Evolutionary conservation across 2,888 invertebrate genomes (phyloP).

Genomic region (Lycia hirtaria): DNA sequence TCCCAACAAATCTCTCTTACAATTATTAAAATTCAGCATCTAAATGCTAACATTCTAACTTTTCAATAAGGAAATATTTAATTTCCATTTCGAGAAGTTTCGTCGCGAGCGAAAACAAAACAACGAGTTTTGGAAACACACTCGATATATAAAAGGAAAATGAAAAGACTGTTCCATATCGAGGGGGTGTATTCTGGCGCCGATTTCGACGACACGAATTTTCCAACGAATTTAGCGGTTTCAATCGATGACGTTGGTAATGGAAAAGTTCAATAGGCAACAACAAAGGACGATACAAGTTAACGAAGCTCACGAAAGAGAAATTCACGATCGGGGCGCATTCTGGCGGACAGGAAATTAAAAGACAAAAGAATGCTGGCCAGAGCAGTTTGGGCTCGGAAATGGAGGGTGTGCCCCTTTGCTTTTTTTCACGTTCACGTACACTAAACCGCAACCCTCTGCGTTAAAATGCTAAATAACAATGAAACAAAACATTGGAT

Average conservation of each 20-base stretch:
- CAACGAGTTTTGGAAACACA: constrained; percentile 68
- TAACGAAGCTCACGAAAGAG: constrained; percentile 82
- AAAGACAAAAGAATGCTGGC: constrained; percentile 83
- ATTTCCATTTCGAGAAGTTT: constrained; percentile 68
- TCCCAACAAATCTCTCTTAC: constrained; percentile 59
- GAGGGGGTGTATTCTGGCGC: constrained; percentile 45
- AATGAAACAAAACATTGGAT: constrained; percentile 31
- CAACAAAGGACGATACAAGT: constrained; percentile 82
- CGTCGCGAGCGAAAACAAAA: constrained; percentile 56
- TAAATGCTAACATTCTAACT: constrained; percentile 68
- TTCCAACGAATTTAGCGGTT: constrained; percentile 79
- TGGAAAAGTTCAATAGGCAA: constrained; percentile 83
- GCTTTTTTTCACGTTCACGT: constrained; percentile 68
- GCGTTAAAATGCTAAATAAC: constrained; percentile 53
- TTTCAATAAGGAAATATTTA: constrained; percentile 77
- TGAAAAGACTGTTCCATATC: constrained; percentile 64
- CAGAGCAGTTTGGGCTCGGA: constrained; percentile 78
- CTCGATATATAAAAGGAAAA: constrained; percentile 69
- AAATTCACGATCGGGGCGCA: constrained; percentile 78
- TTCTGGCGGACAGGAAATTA: constrained; percentile 82
- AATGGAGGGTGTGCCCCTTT: constrained; percentile 73
- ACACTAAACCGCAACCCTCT: constrained; percentile 61
- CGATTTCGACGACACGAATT: constrained; percentile 67
- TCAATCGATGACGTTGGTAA: constrained; percentile 79
- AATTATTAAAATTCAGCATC: constrained; percentile 69